Conservation (phyloP, 2,888 invertebrate species). For the Tryphoninae sp. region DNA sequence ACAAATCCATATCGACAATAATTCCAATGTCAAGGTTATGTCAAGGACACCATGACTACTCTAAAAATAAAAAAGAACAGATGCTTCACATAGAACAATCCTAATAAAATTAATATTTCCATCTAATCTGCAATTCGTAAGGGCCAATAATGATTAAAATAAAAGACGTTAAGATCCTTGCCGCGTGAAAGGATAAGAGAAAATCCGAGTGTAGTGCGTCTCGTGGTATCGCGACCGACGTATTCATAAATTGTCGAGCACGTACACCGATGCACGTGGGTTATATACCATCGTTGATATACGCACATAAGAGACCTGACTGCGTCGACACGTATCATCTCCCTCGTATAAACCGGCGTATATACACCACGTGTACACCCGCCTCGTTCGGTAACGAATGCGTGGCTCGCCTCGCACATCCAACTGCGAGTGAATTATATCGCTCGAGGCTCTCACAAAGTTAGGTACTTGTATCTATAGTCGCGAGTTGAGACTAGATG, state of each 20-base stretch:
- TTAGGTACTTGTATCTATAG: constrained; percentile 26
- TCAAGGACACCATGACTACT: too few relatives aligned
- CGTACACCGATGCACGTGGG: constrained; percentile 23
- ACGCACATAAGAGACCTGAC: background rate
- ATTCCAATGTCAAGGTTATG: too few relatives aligned
- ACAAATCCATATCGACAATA: too few relatives aligned
- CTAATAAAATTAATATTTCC: too few relatives aligned
- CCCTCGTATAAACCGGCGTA: background rate
- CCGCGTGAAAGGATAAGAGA: constrained; percentile 69
- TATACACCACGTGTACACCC: constrained; percentile 14
- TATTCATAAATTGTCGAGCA: constrained; percentile 72
- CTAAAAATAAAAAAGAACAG: too few relatives aligned
- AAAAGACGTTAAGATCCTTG: constrained; percentile 10
- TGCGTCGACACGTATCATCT: background rate
- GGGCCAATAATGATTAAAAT: constrained; percentile 17
- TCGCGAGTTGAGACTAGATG: constrained; percentile 63
- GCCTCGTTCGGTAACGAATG: constrained; percentile 43
- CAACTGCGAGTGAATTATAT: constrained; percentile 62
- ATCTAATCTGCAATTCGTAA: background rate
- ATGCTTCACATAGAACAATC: too few relatives aligned
- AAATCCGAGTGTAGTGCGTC: constrained; percentile 74
- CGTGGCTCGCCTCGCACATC: constrained; percentile 26
- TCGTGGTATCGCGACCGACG: constrained; percentile 68
- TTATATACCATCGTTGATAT: constrained; percentile 12
- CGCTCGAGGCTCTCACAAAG: constrained; percentile 50